A percentile compares a stretch with the other conserved stretches of the same genome.
Conservation (phyloP, 2,888 invertebrate genomes). For the Acrobasis repandana region DNA sequence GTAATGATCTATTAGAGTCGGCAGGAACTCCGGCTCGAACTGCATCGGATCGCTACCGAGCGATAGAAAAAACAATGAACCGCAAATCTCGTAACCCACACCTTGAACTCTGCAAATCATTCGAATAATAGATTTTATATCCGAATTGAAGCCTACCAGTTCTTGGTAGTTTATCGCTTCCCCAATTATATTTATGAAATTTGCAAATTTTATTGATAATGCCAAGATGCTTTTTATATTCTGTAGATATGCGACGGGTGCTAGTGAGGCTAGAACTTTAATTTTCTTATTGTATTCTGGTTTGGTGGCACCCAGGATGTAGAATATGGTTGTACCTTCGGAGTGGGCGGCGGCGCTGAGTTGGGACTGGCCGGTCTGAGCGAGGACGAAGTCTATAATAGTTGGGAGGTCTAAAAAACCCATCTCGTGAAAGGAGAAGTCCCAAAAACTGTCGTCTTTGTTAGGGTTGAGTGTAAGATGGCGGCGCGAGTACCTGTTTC, state of each 20-base stretch:
- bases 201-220: too few species aligned
- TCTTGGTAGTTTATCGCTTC: constrained; percentile 29
- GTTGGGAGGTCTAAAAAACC: constrained; percentile 87
- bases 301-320: constrained; percentile 66
- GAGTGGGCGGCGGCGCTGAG: constrained; percentile 87
- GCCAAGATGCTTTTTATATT: constrained; percentile 23
- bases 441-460: constrained; percentile 66
- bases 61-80: constrained; percentile 27
- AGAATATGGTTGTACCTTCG: constrained; percentile 81
- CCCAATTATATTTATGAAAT: too few species aligned
- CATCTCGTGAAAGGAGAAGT: constrained; percentile 86
- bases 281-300: constrained; percentile 80
- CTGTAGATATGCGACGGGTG: constrained; percentile 66
- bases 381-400: constrained; percentile 50
- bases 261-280: too few species aligned
- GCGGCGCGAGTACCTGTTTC: constrained; percentile 81
- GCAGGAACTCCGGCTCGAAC: constrained; percentile 33
- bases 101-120: constrained; percentile 26
- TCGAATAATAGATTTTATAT: constrained; percentile 24
- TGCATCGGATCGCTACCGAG: constrained; percentile 32
- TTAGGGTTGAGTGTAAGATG: constrained; percentile 69
- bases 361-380: constrained; percentile 70
- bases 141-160: background rate
- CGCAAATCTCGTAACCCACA: constrained; percentile 30
- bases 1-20: constrained; percentile 31